phyloP scores from a whole-genome alignment of 2,113 vertebrate species.

The Eublepharis macularius region DNA sequence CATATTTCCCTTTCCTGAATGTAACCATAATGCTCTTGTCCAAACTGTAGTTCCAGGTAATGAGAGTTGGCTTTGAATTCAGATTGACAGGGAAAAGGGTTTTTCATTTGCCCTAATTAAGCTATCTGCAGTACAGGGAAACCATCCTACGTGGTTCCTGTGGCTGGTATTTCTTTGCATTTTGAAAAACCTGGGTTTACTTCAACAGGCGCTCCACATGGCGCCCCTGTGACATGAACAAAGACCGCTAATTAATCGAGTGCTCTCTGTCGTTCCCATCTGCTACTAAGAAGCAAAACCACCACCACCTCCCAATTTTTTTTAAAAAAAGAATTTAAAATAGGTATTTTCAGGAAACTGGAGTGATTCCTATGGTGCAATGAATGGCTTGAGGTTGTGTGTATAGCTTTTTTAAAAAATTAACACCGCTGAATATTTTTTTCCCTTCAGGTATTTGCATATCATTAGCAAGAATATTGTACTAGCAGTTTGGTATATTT shows the following conservation, averaged over 20 bases:
- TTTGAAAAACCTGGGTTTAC: background rate
- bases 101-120: background rate
- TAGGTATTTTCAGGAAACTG: background rate
- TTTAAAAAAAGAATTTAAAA: background rate
- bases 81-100: background rate
- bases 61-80: background rate
- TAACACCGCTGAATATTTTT: slow-evolving; percentile 2
- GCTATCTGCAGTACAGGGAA: slow-evolving; percentile 13
- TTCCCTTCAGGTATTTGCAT: slow-evolving; percentile 19
- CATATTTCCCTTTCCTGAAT: background rate
- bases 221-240: background rate
- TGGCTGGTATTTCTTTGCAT: slow-evolving; percentile 9
- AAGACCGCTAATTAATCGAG: slow-evolving; percentile 33
- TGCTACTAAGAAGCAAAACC: slow-evolving; percentile 29
- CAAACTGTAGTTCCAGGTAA: background rate
- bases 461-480: slow-evolving; percentile 12
- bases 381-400: background rate
- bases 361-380: slow-evolving; percentile 8
- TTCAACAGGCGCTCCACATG: background rate
- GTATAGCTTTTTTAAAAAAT: background rate
- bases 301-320: no score
- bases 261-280: slow-evolving; percentile 13
- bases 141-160: background rate
- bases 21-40: background rate
- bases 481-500: slow-evolving; percentile 21